Evolutionary conservation across 1,140 invertebrate species (phyloP).

Genomic region (Drosophila nigrodunni): DNA sequence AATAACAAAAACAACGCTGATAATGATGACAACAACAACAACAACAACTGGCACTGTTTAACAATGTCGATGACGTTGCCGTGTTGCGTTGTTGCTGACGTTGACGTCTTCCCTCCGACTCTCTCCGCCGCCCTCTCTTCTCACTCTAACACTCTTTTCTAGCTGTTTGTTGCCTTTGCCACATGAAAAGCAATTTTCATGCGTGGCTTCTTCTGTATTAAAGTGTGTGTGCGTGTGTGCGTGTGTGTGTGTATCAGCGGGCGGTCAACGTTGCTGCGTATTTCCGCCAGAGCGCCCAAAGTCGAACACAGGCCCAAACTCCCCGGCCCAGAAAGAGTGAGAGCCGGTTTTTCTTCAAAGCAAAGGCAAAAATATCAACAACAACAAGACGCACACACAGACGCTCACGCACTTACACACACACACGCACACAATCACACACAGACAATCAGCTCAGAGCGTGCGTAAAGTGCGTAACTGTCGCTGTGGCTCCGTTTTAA

Average conservation of each 20-base stretch:
- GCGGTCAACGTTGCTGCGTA: constrained; percentile 61
- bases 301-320: constrained; percentile 47
- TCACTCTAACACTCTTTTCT: constrained; percentile 20
- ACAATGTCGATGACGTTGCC: constrained; percentile 58
- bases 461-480: constrained; percentile 82
- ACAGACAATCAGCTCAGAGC: constrained; percentile 53
- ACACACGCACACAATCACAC: constrained; percentile 27
- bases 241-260: constrained; percentile 46
- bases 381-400: constrained; percentile 27
- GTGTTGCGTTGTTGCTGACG: constrained; percentile 42
- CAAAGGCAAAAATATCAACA: constrained; percentile 42
- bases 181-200: constrained; percentile 81
- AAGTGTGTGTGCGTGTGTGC: constrained; percentile 21
- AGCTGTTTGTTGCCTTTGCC: constrained; percentile 26
- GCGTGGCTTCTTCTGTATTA: constrained; percentile 77
- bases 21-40: constrained; percentile 3
- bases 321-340: constrained; percentile 50
- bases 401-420: constrained; percentile 25
- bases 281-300: constrained; percentile 61
- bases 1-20: constrained; percentile 10
- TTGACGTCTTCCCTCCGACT: constrained; percentile 66
- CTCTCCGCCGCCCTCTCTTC: background rate
- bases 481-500: constrained; percentile 53
- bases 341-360: constrained; percentile 79
- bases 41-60: background rate